Conservation (phyloP, 2,797 vertebrate genomes). For the Simalia tracyae region DNA sequence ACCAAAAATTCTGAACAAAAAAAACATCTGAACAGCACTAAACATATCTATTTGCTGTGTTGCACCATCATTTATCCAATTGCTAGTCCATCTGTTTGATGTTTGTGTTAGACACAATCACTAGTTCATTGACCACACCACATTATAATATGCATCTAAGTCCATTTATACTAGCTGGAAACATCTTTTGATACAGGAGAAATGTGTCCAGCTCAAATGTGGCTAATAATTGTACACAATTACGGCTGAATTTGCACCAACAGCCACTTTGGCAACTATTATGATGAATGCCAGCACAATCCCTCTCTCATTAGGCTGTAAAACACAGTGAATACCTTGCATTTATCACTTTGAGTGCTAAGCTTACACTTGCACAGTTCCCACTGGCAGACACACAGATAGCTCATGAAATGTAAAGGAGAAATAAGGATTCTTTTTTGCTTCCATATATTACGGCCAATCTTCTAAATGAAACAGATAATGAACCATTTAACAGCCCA, state of each 20-base stretch:
- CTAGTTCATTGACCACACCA: neutral
- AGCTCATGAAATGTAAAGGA: conserved; percentile 12
- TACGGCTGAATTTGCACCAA: neutral
- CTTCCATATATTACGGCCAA: conserved; percentile 13
- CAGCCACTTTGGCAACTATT: neutral
- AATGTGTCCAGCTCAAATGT: neutral
- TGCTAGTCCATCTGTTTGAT: neutral
- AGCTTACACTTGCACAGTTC: neutral
- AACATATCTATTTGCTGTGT: neutral
- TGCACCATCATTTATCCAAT: neutral
- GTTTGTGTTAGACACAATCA: neutral
- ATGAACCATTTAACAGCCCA: conserved; percentile 25
- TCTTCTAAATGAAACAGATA: conserved; percentile 28
- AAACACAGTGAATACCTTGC: neutral
- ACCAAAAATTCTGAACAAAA: neutral
- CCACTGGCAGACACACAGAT: neutral
- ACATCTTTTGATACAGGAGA: neutral
- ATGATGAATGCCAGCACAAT: neutral
- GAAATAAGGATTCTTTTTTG: neutral
- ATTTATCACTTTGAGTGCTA: neutral
- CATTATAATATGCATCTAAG: neutral
- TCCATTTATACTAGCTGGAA: neutral
- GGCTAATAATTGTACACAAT: neutral
- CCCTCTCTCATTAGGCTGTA: neutral
- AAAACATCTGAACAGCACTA: neutral